Conservation (phyloP, 2,113 vertebrate species). For the Trichechus manatus region DNA sequence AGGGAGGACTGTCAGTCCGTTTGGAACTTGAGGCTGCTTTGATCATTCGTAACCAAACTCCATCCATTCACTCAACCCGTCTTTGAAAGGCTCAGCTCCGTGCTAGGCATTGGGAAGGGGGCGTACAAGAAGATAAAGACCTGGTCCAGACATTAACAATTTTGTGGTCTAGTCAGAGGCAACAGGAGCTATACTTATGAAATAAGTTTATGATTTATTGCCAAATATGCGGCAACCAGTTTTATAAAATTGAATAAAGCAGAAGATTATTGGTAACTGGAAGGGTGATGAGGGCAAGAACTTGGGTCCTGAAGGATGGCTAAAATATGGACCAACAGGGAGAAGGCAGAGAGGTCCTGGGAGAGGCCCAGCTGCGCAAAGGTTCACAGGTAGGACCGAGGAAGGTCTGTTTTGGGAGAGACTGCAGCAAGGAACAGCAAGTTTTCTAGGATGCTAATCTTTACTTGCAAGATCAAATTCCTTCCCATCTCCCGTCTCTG, state of each 20-base stretch:
- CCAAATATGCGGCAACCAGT: not conserved
- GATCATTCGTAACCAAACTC: not conserved
- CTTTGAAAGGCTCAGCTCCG: not conserved
- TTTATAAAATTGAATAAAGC: not conserved
- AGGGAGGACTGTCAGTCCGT: not conserved
- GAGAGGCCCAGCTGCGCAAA: fast-evolving
- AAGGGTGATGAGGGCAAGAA: not conserved
- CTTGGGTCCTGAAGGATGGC: not conserved
- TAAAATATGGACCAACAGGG: fast-evolving
- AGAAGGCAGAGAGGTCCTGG: not conserved
- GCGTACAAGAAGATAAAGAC: not conserved
- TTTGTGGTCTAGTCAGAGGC: not conserved
- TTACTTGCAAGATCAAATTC: not conserved
- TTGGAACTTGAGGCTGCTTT: not conserved
- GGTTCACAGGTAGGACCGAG: not conserved
- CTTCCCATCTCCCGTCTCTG: not conserved
- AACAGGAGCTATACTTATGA: not conserved
- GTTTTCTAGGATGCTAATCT: not conserved
- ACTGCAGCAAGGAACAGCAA: not conserved
- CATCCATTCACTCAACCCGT: not conserved
- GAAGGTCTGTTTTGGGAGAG: not conserved
- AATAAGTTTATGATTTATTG: not conserved
- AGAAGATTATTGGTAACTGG: not conserved
- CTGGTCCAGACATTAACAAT: not conserved
- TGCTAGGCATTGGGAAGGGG: not conserved